Evolutionary conservation across 1,140 invertebrate genomes (phyloP).

Genomic region (Sminthurinus signatus): DNA sequence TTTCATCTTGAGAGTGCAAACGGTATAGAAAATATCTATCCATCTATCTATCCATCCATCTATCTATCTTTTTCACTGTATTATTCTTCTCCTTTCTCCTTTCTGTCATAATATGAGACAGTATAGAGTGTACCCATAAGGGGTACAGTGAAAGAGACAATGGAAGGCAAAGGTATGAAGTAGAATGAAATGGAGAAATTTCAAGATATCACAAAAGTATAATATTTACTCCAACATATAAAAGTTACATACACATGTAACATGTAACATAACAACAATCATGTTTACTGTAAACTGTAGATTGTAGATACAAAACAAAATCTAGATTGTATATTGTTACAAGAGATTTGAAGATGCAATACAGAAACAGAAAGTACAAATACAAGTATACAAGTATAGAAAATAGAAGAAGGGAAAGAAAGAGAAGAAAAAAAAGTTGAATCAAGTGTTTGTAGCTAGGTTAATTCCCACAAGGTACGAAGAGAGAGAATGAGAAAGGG

Average conservation of each 20-base stretch:
- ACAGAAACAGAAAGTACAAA: neutral
- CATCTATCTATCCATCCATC: neutral
- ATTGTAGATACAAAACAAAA: neutral
- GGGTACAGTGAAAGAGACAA: no score
- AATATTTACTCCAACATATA: no score
- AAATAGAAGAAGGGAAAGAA: neutral
- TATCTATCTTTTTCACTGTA: neutral
- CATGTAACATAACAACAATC: neutral
- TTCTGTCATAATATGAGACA: neutral
- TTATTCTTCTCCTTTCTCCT: neutral
- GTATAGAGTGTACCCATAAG: neutral
- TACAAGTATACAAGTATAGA: neutral
- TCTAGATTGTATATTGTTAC: neutral
- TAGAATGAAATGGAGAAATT: no score
- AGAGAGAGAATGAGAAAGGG: neutral
- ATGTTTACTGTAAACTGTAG: neutral
- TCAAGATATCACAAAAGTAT: no score
- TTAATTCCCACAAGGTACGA: slow-evolving; percentile 4
- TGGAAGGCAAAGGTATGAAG: no score
- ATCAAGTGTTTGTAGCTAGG: neutral
- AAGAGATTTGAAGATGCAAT: neutral
- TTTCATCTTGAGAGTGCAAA: slow-evolving; percentile 7
- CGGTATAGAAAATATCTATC: no score
- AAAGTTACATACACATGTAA: no score
- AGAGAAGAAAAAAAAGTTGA: neutral